A percentile compares a stretch with the other conserved stretches of the same genome.
phyloP scores from a whole-genome alignment of 2,113 vertebrate species.

The Odocoileus virginianus region DNA sequence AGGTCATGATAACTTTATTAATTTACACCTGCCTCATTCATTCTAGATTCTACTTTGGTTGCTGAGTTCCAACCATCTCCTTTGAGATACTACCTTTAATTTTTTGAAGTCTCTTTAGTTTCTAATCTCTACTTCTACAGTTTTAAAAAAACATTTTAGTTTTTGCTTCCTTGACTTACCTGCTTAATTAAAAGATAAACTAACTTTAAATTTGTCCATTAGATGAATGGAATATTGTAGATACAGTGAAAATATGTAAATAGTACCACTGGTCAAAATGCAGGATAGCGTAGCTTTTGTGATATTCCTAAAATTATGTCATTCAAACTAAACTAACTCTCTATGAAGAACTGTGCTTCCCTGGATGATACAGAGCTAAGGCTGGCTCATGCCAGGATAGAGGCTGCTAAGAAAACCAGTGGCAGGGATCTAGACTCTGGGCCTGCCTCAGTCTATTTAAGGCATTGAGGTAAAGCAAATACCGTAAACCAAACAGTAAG shows the following conservation, averaged over 20 bases:
- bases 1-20: background rate
- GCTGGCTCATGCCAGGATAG: background rate
- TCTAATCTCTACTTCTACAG: background rate
- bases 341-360: background rate
- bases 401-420: background rate
- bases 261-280: background rate
- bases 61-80: background rate
- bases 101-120: conserved; percentile 5
- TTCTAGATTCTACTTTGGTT: background rate
- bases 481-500: background rate
- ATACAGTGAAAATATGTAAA: background rate
- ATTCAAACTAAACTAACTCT: background rate
- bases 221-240: background rate
- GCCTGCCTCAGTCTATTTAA: background rate
- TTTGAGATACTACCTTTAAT: background rate
- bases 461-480: background rate
- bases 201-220: background rate
- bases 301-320: background rate
- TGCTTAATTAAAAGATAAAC: background rate
- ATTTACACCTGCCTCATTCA: background rate
- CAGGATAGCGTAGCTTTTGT: background rate
- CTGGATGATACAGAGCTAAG: background rate
- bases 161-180: background rate
- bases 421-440: background rate
- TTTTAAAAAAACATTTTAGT: background rate